Percentiles rank a stretch among this genome's conserved stretches.
Conservation (phyloP, 2,113 vertebrate species). For the Stictonetta naevosa region DNA sequence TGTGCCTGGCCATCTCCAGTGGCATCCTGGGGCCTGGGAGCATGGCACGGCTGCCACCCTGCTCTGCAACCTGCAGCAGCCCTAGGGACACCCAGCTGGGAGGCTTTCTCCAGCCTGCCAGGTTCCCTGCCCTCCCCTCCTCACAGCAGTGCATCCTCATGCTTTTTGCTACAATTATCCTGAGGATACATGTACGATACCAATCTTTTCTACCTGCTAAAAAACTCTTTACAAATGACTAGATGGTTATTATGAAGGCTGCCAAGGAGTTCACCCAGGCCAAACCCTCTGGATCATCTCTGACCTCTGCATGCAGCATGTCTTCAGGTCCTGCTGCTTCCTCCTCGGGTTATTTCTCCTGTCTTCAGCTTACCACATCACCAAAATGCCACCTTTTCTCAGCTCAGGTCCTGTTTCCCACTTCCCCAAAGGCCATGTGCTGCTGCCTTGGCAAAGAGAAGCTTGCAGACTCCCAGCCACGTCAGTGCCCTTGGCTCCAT, state of each 20-base stretch:
- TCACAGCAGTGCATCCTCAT: background rate
- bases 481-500: background rate
- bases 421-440: background rate
- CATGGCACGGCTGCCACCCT: background rate
- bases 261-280: background rate
- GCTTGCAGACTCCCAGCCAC: background rate
- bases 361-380: background rate
- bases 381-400: background rate
- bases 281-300: background rate
- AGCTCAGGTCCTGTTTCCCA: background rate
- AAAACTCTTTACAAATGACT: background rate
- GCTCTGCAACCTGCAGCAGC: rapidly evolving
- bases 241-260: background rate
- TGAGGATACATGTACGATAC: background rate
- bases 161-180: background rate
- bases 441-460: background rate
- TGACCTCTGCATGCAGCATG: background rate
- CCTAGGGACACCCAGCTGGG: background rate
- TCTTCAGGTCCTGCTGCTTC: background rate
- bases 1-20: background rate
- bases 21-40: background rate
- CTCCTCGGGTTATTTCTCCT: background rate
- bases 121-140: background rate
- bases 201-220: background rate
- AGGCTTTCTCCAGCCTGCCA: background rate